Evolutionary conservation across 2,888 invertebrate species (phyloP), one percentile per base, ranked within the genome.

Genomic region (Cosmia pyralina): DNA sequence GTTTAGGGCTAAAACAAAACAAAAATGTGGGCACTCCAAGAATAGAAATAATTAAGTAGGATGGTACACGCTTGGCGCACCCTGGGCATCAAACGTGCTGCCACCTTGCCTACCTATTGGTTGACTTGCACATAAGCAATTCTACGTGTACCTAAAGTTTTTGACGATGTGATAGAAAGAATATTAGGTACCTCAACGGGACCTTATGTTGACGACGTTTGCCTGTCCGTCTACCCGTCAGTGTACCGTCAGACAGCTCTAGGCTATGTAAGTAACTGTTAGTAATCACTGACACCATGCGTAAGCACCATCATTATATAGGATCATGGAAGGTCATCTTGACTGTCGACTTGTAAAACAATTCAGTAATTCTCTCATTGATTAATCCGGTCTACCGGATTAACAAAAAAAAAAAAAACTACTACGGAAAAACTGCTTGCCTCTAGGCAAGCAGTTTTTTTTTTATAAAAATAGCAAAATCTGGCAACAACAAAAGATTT

Each of bases 211-310:
- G 17, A 22, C 10, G 15, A 62, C 6, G 13, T 4, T 34, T 70
- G 11, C 28, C 34, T 38, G 38, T 4, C 58, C n/a, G 8, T 48
- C 13, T 28, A n/a, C 22, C 41, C 15, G 38, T 57, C 48, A 22
- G 57, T 13, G n/a, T 72, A 41, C 11, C 52, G 15, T 57, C 28
- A 41, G 17, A 64, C 59, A 48, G 58, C 52, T 48, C 11, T 48
- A 48, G 46, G 48, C 19, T n/a, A 34, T 15, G n/a, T 28, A 8
- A 75, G n/a, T 79, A 79, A 62, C 57, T 46, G 38, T 62, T 19
- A 72, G n/a, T 64, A 41, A 73, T 59, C 44, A 44, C 44, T 48
- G 19, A 59, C 41, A 41, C 4, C 13, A 50, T 38, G 46, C 34
- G 8, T 17, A 22, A 72, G 41, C 22, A 19, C 15, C 22, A 28